Conservation (phyloP, 2,797 vertebrate genomes). For the Lepidocolaptes lacrymiger region DNA sequence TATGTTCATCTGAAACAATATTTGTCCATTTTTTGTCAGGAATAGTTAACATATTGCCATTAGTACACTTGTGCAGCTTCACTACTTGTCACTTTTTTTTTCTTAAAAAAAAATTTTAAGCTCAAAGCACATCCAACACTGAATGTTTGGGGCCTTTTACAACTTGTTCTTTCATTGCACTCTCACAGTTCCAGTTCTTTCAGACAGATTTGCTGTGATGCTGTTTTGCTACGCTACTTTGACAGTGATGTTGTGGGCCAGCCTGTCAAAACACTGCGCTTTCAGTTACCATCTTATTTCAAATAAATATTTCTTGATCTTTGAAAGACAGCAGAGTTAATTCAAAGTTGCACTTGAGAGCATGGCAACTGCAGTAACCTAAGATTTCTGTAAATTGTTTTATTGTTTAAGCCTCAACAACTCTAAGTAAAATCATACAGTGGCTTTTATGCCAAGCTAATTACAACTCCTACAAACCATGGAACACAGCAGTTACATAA, state of each 20-base stretch:
- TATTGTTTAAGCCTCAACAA: not conserved
- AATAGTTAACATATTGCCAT: not conserved
- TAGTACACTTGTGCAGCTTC: not conserved
- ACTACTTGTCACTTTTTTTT: not conserved
- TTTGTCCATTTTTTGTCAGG: not conserved
- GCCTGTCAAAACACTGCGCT: not conserved
- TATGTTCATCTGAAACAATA: not conserved
- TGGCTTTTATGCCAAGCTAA: not conserved
- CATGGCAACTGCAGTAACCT: not conserved
- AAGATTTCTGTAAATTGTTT: not conserved
- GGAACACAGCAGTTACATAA: not conserved
- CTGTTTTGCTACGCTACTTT: not conserved
- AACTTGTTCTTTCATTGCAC: not conserved
- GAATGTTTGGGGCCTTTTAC: not conserved
- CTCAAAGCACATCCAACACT: not conserved
- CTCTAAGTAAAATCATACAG: not conserved
- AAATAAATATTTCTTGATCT: not conserved
- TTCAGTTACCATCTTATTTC: not conserved
- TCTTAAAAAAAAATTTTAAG: not conserved
- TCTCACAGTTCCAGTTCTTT: not conserved
- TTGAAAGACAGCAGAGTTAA: not conserved
- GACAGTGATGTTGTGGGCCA: not conserved
- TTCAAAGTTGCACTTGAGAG: not conserved
- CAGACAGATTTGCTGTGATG: not conserved
- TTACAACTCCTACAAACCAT: not conserved